Evolutionary conservation across 2,888 invertebrate genomes (phyloP), one percentile per base, ranked within the genome.

Genomic region (Hymenopus coronatus): DNA sequence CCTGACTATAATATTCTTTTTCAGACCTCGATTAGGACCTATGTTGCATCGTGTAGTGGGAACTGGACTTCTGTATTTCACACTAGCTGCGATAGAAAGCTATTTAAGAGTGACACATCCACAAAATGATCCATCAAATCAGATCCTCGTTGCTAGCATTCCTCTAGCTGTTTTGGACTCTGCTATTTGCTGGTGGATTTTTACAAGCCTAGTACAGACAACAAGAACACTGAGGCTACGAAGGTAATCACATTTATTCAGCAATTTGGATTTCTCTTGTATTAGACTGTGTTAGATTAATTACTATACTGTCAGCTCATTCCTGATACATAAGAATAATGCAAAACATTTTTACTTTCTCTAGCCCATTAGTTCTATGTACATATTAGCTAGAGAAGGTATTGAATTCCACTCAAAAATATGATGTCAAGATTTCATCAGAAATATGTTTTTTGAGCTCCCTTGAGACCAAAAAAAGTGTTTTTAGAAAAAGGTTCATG

Each of bases 101-200:
- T 97, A 97, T 94, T 94, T 98, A 91, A 95, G 98, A 84, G 96
- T 97, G 9, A 90, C 88, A 89, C 94, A 95, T 92, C 94, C 95
- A 12, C 96, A 96, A 92, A 94, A 94, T 91, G 95, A 96, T 91
- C 94, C 95, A 88, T 94, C 95, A 27, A 95, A 94, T 91, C 95
- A 96, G 92, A 93, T 96, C 82, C 93, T 98, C 90, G 95, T 98
- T 88, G 97, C 98, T 0, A 96, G 96, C 90, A 96, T 98, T 90
- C 98, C 98, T 27, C 94, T 99, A 89, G 97, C 98, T 40, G 95
- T 98, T 82, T 94, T 98, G 46, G 98, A 98, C 93, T 95, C 96
- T 92, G 95, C 97, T 92, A 97, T 99, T 92, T 98, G 98, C 92
- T 99, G 98, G 97, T 98, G 98, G 98, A 98, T 98, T 91, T 97